Conservation (phyloP, 2,888 invertebrate genomes). For the Subacronicta megacephala region DNA sequence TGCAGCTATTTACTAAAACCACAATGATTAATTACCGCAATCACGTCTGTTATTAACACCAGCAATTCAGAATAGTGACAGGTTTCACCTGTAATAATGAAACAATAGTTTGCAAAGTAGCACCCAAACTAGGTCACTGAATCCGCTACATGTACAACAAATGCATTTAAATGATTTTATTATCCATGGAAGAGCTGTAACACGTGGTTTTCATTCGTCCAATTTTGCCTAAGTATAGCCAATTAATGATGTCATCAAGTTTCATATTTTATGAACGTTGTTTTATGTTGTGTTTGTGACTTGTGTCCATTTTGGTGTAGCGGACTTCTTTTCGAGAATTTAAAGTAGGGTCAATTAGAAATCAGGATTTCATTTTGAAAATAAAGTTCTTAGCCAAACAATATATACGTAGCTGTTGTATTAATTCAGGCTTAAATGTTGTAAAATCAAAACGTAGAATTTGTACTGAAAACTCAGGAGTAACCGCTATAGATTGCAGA, state of each 20-base stretch:
- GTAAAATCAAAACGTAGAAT: too few relatives aligned
- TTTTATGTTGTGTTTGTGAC: constrained; percentile 4
- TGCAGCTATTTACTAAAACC: constrained; percentile 37
- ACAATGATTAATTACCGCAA: constrained; percentile 50
- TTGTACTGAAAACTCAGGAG: not conserved
- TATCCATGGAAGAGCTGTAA: constrained; percentile 20
- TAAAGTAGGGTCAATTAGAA: not conserved
- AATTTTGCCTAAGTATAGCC: constrained; percentile 10
- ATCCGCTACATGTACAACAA: constrained; percentile 45
- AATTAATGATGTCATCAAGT: constrained; percentile 37
- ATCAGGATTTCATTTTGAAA: not conserved
- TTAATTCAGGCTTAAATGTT: too few relatives aligned
- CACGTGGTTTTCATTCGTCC: constrained; percentile 16
- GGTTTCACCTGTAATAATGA: constrained; percentile 20
- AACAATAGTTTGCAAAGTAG: constrained; percentile 29
- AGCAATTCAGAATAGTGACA: constrained; percentile 9
- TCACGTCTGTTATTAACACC: constrained; percentile 31
- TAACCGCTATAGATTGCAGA: not conserved
- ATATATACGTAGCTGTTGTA: too few relatives aligned
- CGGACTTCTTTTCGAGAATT: constrained; percentile 2
- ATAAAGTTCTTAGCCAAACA: too few relatives aligned
- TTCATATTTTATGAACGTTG: constrained; percentile 22
- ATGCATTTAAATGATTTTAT: constrained; percentile 26
- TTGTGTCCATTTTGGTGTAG: not conserved
- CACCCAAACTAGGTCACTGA: constrained; percentile 52